These are phyloP conservation scores for Hybognathus amarus DNA, from an alignment of 2,797 vertebrate species.

Conservation along the genomic window DNA sequence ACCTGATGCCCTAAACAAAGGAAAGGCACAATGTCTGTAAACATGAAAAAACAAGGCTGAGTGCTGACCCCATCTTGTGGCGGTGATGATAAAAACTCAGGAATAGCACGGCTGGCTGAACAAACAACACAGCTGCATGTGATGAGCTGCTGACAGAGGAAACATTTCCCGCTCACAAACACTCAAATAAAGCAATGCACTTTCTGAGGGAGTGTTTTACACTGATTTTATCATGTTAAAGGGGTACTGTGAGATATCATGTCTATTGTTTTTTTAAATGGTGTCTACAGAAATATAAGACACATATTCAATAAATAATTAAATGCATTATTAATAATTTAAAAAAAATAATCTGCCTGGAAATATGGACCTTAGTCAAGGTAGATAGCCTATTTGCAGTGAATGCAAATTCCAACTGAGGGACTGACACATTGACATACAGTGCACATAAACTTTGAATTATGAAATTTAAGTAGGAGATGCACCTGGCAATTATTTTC, in stretches of 20 bases:
- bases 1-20: conserved; percentile 49
- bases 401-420: background rate
- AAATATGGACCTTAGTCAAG: background rate
- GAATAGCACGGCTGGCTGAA: background rate
- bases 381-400: background rate
- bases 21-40: conserved; percentile 32
- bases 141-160: background rate
- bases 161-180: background rate
- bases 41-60: conserved; percentile 20
- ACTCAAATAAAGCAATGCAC: background rate
- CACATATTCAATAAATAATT: conserved; percentile 12
- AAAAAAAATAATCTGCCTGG: background rate
- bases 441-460: background rate
- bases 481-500: background rate
- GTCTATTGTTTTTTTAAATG: background rate
- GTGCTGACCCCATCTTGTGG: conserved; percentile 58
- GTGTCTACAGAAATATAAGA: background rate
- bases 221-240: background rate
- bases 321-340: background rate
- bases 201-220: background rate
- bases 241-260: too few relatives aligned
- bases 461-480: background rate
- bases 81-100: conserved; percentile 1
- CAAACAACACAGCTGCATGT: background rate
- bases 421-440: background rate